These are phyloP conservation scores for Xanthia icteritia DNA, from an alignment of 2,888 invertebrate genomes.

Conservation along the genomic window DNA sequence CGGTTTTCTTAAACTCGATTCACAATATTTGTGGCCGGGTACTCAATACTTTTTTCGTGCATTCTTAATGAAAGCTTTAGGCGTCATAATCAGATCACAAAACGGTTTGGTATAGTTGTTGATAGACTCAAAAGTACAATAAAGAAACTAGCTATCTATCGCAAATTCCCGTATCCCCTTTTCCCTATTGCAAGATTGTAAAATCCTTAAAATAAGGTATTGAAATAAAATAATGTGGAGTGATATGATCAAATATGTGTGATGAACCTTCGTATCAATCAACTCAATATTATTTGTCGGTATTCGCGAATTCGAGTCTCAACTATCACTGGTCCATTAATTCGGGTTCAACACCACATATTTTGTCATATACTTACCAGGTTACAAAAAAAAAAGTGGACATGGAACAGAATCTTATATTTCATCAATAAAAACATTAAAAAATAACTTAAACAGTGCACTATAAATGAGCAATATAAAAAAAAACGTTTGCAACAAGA, in stretches of 20 bases:
- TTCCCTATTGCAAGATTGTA: conserved; percentile 44
- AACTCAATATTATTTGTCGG: conserved; percentile 20
- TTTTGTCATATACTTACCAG: conserved; percentile 32
- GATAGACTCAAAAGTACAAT: neutral
- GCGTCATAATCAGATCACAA: neutral
- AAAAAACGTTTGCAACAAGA: conserved; percentile 59
- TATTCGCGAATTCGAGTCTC: conserved; percentile 17
- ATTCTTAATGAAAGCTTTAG: neutral
- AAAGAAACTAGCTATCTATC: neutral
- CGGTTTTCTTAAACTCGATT: too few relatives aligned
- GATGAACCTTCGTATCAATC: conserved; percentile 21
- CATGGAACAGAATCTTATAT: conserved; percentile 74
- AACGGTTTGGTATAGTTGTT: too few relatives aligned
- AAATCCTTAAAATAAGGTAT: conserved; percentile 56
- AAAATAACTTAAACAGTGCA: conserved; percentile 63
- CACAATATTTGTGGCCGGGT: neutral
- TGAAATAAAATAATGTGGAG: conserved; percentile 40
- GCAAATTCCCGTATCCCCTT: conserved; percentile 21
- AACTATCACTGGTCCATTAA: conserved; percentile 25
- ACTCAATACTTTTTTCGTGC: neutral
- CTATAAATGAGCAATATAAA: conserved; percentile 66
- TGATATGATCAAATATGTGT: conserved; percentile 47
- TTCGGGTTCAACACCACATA: conserved; percentile 36
- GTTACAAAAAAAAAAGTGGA: conserved; percentile 52
- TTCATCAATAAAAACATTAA: conserved; percentile 55